A percentile compares a stretch with the other conserved stretches of the same genome.
Conservation (phyloP, 2,113 vertebrate genomes). For the Nibea coibor region DNA sequence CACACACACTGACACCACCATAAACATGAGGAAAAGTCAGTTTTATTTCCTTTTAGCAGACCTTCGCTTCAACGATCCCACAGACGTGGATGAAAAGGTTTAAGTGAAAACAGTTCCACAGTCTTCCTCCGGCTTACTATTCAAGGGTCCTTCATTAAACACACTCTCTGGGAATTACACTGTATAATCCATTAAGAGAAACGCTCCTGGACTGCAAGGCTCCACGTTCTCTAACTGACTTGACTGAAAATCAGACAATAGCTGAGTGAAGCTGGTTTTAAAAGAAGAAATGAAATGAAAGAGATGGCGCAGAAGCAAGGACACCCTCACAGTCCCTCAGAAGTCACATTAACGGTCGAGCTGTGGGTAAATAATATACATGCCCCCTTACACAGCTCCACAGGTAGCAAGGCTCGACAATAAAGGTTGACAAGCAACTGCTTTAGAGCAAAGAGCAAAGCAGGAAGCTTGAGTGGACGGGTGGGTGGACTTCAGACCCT, state of each 20-base stretch:
- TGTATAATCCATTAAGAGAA: constrained; percentile 29
- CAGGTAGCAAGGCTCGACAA: too few species aligned
- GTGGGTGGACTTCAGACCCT: too few species aligned
- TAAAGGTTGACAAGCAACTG: too few species aligned
- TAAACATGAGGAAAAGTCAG: background rate
- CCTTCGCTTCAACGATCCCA: background rate
- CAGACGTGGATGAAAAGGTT: constrained; percentile 22
- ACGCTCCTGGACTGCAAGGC: constrained; percentile 13
- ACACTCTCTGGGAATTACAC: constrained; percentile 39
- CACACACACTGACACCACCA: background rate
- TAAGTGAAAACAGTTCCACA: constrained; percentile 29
- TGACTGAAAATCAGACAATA: constrained; percentile 32
- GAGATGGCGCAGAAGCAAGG: constrained; percentile 16
- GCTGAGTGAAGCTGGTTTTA: constrained; percentile 13
- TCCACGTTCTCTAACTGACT: constrained; percentile 8
- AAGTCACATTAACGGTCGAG: background rate
- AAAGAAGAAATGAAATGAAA: background rate
- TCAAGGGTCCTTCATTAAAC: constrained; percentile 35
- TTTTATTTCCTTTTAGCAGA: background rate
- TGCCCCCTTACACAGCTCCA: too few species aligned
- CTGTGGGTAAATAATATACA: too few species aligned
- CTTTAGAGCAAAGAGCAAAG: too few species aligned
- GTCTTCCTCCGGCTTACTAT: constrained; percentile 27
- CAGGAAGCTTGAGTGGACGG: too few species aligned
- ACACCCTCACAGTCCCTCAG: constrained; percentile 23